Conservation (phyloP, 2,113 vertebrate species). For the Probosciger aterrimus region DNA sequence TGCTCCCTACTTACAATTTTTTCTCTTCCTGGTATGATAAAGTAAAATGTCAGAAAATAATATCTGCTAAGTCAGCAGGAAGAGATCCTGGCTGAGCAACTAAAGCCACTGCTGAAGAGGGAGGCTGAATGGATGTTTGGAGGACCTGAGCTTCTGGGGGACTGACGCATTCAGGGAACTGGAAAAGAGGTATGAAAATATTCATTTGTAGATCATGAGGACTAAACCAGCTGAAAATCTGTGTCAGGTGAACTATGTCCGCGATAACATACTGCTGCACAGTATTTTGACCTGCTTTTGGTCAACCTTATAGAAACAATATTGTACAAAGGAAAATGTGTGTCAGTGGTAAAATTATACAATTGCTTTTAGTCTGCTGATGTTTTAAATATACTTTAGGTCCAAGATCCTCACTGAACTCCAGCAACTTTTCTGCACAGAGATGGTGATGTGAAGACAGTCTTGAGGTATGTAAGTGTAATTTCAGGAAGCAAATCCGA, state of each 20-base stretch:
- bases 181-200: not conserved
- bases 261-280: not conserved
- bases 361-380: not conserved
- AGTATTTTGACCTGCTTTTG: not conserved
- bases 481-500: not conserved
- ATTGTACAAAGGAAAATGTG: fast-evolving
- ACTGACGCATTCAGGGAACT: not conserved
- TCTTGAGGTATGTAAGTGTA: not conserved
- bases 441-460: not conserved
- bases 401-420: not conserved
- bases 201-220: not conserved
- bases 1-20: not conserved
- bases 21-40: not conserved
- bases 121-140: not conserved
- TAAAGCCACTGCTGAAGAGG: not conserved
- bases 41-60: not conserved
- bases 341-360: not conserved
- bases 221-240: not conserved
- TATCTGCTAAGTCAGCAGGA: not conserved
- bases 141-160: not conserved
- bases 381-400: not conserved
- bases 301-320: not conserved
- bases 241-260: not conserved
- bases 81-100: not conserved
- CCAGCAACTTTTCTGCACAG: not conserved